Evolutionary conservation across 2,797 vertebrate species (phyloP), one percentile per base, ranked within the genome.

Genomic region (Leptatherina wallacei): DNA sequence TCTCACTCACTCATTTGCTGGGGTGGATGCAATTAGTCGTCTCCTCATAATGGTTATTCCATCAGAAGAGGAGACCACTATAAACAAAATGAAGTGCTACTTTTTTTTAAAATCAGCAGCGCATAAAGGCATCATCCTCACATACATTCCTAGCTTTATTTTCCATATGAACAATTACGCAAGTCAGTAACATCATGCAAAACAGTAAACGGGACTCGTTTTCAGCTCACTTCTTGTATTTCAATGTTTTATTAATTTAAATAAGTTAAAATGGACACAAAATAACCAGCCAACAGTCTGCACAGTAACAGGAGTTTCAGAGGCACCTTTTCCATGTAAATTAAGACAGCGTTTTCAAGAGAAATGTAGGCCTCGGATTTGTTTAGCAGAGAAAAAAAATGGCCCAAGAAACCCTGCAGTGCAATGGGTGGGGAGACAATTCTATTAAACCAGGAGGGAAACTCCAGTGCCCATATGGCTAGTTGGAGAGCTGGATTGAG

Each of bases 251-350:
- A 92, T 95, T 95, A 89, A 94, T 92, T 95, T 93, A 95, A 95
- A 95, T 95, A 95, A 95, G 91, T 94, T 94, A 94, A 88, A 92
- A 92, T 88, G 85, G 90, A 93, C 92, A 94, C 85, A 94, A 92
- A 92, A 89, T 88, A 88, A 88, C 87, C 85, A 83, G 82, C 90
- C 79, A 80, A 80, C 84, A 88, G 81, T 88, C 82, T 85, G 81
- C 83, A 90, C 83, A 81, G 75, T 71, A 86, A 87, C 88, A 84
- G 73, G 81, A 87, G 82, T 85, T 89, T 90, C 85, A 82, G 76
- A 84, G 86, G 84, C 84, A 91, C 75, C 78, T 88, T 92, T 85
- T 92, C 85, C 58, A 64, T 85, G 88, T 54, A 77, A 77, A 84
- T 85, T 82, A 72, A 91, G 69, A 82, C 78, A 84, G 78, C 62